phyloP scores from a whole-genome alignment of 1,140 invertebrate species.

The Globodera rostochiensis region DNA sequence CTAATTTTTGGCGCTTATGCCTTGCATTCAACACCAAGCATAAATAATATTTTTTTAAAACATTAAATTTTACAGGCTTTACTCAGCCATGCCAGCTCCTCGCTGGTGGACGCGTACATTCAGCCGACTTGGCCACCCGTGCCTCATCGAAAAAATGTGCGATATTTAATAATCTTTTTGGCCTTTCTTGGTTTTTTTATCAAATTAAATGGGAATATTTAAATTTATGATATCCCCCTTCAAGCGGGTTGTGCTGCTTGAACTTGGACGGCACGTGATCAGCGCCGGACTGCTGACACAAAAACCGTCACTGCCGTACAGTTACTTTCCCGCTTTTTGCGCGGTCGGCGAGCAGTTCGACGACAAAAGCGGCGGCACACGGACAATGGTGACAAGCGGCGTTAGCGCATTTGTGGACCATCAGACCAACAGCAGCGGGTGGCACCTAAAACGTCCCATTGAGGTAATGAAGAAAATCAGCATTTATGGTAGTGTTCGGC shows the following conservation, averaged over 20 bases:
- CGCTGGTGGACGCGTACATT: constrained; percentile 69
- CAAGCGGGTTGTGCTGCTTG: constrained; percentile 70
- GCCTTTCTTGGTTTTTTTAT: no score
- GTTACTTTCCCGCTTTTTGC: constrained; percentile 71
- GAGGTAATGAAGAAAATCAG: constrained; percentile 4
- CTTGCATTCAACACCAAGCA: no score
- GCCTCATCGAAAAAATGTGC: constrained; percentile 67
- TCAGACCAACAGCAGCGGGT: constrained; percentile 46
- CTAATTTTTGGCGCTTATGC: no score
- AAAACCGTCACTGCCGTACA: constrained; percentile 70
- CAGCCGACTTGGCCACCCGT: constrained; percentile 66
- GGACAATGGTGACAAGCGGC: constrained; percentile 67
- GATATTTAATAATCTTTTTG: not conserved
- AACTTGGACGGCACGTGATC: constrained; percentile 71
- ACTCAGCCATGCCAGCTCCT: constrained; percentile 70
- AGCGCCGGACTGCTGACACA: constrained; percentile 71
- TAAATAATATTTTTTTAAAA: constrained; percentile 29
- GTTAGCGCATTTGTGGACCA: constrained; percentile 70
- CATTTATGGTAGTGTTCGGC: not conserved
- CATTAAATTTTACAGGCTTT: constrained; percentile 62
- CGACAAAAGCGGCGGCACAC: constrained; percentile 43
- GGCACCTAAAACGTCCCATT: constrained; percentile 59
- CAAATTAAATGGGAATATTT: constrained; percentile 1
- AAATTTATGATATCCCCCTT: constrained; percentile 33
- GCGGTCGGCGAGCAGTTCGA: constrained; percentile 68